Percentiles rank a stretch among this genome's conserved stretches.
These are phyloP conservation scores for Dissostichus mawsoni DNA, from an alignment of 2,113 vertebrate species.

Conservation along the genomic window DNA sequence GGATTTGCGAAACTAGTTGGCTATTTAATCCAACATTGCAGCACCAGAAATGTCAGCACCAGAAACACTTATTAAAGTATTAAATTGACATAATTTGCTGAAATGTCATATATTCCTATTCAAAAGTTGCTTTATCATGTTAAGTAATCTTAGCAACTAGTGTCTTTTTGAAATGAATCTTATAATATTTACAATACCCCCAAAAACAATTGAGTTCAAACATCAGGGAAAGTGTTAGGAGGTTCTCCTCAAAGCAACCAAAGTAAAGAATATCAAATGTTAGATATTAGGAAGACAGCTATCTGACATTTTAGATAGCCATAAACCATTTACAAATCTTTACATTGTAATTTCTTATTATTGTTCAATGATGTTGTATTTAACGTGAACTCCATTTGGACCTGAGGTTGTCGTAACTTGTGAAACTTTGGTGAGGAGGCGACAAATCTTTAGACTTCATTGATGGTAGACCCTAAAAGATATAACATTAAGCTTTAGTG, in stretches of 20 bases:
- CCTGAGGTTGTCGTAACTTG: neutral
- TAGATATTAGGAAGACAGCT: neutral
- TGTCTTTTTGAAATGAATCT: too few relatives aligned
- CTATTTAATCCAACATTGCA: too few relatives aligned
- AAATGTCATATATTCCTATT: too few relatives aligned
- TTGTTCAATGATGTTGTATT: neutral
- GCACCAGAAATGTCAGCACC: too few relatives aligned
- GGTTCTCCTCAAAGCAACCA: neutral
- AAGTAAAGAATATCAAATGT: neutral
- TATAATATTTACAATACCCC: too few relatives aligned
- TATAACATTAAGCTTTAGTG: slow-evolving; percentile 48
- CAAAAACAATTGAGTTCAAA: too few relatives aligned
- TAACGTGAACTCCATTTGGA: neutral
- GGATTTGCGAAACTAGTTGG: too few relatives aligned
- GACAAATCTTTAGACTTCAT: neutral
- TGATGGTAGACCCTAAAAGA: slow-evolving; percentile 17
- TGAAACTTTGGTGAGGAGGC: neutral
- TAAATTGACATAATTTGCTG: too few relatives aligned
- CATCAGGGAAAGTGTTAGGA: too few relatives aligned
- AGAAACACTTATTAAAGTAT: too few relatives aligned
- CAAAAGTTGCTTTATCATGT: too few relatives aligned
- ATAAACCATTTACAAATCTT: neutral
- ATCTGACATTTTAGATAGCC: neutral
- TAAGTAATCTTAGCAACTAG: too few relatives aligned
- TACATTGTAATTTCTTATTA: neutral